Evolutionary conservation across 2,888 invertebrate species (phyloP).

Genomic region (Allolobophora icterica): DNA sequence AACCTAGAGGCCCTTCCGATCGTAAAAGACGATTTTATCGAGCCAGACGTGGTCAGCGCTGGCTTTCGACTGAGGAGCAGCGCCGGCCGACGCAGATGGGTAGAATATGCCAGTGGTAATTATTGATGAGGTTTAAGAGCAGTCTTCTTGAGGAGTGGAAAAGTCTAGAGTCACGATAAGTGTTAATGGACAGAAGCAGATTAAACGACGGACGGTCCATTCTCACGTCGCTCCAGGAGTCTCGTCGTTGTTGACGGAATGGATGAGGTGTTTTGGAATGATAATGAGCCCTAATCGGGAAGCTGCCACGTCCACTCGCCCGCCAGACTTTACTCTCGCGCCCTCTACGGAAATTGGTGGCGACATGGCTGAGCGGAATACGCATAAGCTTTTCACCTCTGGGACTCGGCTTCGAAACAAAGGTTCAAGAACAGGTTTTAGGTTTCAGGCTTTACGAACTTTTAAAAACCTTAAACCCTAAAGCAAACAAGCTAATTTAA

Average conservation of each 20-base stretch:
- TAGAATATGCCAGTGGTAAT: not conserved
- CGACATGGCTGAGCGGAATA: not conserved
- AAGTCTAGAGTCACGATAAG: not conserved
- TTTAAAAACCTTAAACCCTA: not conserved
- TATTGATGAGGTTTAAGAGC: slow-evolving; percentile 2
- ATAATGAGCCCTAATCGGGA: slow-evolving; percentile 1
- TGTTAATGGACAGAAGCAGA: not conserved
- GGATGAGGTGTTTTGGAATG: not conserved
- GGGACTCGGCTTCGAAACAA: not conserved
- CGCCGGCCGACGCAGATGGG: not conserved
- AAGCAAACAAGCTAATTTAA: no score
- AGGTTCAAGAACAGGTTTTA: not conserved
- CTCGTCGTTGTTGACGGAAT: not conserved
- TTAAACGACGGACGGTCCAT: not conserved
- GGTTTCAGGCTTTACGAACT: not conserved
- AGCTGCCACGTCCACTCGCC: not conserved
- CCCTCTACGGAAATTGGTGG: not conserved
- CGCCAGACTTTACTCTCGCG: not conserved
- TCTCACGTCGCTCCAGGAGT: not conserved
- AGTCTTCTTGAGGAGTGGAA: not conserved
- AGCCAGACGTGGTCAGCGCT: not conserved
- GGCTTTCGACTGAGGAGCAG: not conserved
- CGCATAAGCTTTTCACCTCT: not conserved
- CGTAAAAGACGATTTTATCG: slow-evolving; percentile 11
- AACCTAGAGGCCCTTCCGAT: not conserved